Percentiles rank a stretch among this genome's conserved stretches.
phyloP scores from a whole-genome alignment of 2,113 vertebrate species.

The Montifringilla adamsi region DNA sequence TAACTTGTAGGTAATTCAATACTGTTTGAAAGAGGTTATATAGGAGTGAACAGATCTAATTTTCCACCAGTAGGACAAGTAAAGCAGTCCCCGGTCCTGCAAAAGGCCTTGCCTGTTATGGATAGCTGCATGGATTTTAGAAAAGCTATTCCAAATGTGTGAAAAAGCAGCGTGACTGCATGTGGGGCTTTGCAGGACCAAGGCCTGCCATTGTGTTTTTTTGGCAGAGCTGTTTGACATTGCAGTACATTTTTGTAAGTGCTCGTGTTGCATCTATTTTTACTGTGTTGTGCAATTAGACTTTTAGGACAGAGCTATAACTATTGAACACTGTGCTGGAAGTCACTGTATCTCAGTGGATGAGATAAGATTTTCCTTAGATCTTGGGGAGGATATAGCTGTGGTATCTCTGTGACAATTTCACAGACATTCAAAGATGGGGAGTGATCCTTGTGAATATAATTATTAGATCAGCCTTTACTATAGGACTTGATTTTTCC shows the following conservation, averaged over 20 bases:
- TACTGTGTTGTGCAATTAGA: constrained; percentile 24
- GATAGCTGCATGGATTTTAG: neutral
- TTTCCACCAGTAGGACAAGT: neutral
- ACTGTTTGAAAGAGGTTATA: neutral
- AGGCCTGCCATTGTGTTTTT: constrained; percentile 19
- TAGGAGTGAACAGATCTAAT: neutral
- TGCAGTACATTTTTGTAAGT: constrained; percentile 13
- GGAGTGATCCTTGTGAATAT: neutral
- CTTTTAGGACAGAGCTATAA: constrained; percentile 7
- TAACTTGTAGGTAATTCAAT: neutral
- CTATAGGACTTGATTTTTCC: neutral
- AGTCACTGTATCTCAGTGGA: neutral
- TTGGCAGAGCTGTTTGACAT: neutral
- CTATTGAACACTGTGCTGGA: neutral
- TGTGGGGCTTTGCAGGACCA: constrained; percentile 11
- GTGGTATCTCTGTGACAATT: neutral
- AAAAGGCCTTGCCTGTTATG: neutral
- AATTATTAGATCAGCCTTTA: neutral
- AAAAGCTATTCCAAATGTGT: constrained; percentile 23
- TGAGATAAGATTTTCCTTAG: neutral
- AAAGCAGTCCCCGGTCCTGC: neutral
- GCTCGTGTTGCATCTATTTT: constrained; percentile 13
- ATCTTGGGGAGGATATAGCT: neutral
- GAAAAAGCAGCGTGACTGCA: neutral
- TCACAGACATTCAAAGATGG: neutral